Conservation (phyloP, 2,113 vertebrate species). For the Austrofundulus limnaeus region DNA sequence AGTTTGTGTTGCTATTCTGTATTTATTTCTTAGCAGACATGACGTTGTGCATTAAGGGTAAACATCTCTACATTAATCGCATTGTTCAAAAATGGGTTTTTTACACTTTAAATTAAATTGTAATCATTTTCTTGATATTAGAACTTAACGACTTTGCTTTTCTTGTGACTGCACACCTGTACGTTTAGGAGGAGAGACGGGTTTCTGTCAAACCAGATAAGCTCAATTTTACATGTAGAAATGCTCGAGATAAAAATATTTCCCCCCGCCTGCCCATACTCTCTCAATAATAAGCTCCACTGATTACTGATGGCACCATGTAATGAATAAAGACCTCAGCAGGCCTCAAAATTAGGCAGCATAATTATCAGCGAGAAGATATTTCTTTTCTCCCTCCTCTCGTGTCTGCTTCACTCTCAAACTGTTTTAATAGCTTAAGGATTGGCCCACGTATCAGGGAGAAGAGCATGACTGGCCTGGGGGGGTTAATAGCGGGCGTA, state of each 20-base stretch:
- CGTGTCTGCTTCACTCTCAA: conserved; percentile 33
- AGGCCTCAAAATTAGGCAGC: conserved; percentile 56
- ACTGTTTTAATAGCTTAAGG: conserved; percentile 48
- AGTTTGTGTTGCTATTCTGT: no score
- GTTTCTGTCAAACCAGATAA: background rate
- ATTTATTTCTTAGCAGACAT: no score
- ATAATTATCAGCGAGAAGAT: conserved; percentile 59
- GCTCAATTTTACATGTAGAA: background rate
- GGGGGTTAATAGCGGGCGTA: conserved; percentile 17
- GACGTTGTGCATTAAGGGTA: no score
- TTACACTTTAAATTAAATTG: no score
- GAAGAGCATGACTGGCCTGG: conserved; percentile 11
- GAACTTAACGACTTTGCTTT: no score
- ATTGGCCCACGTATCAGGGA: conserved; percentile 39
- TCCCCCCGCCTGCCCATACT: conserved; percentile 39
- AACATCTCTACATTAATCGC: no score
- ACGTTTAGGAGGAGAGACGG: background rate
- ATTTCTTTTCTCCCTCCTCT: conserved; percentile 36
- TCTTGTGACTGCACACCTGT: no score
- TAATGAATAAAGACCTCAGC: conserved; percentile 67
- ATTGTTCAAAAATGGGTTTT: no score
- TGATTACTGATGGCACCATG: conserved; percentile 62
- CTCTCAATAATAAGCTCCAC: conserved; percentile 58
- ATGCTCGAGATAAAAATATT: conserved; percentile 46
- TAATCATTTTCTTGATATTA: no score